Evolutionary conservation across 2,113 vertebrate species (phyloP), one percentile per base, ranked within the genome.

Genomic region (Mugil cephalus): DNA sequence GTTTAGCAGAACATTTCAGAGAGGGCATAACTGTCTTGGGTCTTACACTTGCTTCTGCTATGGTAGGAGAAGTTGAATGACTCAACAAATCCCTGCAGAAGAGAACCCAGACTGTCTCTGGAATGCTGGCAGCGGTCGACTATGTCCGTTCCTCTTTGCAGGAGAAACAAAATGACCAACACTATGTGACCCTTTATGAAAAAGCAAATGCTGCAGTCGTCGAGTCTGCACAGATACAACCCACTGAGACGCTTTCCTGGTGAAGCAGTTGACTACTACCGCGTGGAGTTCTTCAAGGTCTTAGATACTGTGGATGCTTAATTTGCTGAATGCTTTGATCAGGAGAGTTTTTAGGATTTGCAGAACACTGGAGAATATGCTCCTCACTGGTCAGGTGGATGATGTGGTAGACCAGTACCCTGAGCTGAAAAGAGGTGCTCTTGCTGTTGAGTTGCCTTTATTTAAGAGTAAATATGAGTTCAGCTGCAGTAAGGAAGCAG

Each of bases 21-120:
- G 24, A 51, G 12, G 48, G 48, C 8, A 51, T 21, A 10, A 51
- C 18, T 21, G 19, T 51, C 8, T 51, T 51, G 48, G 48, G 48
- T 10, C 48, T 51, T 10, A 51, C 48, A 51, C 48, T 51, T 12
- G 48, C 48, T 10, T 51, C 48, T 51, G 48, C 48, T 51, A 19
- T 51, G 10, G 48, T 51, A 4, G 48, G 48, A 51, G 48, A 51
- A 19, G 18, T 52, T 2, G 19, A 52, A 52, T n/a, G n/a, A n/a
- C n/a, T n/a, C n/a, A n/a, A n/a, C n/a, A n/a, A n/a, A n/a, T n/a
- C n/a, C n/a, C n/a, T n/a, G n/a, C n/a, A n/a, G 11, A 52, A 30
- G 21, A 52, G 14, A 52, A 52, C 10, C 4, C 21, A 52, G 21
- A 52, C 50, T 30, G 50, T 52, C 10, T 52, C 19, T 24, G 50